Base-by-base conservation (phyloP, 2,888 invertebrate genomes). In the Chaitophorus viminalis region DNA sequence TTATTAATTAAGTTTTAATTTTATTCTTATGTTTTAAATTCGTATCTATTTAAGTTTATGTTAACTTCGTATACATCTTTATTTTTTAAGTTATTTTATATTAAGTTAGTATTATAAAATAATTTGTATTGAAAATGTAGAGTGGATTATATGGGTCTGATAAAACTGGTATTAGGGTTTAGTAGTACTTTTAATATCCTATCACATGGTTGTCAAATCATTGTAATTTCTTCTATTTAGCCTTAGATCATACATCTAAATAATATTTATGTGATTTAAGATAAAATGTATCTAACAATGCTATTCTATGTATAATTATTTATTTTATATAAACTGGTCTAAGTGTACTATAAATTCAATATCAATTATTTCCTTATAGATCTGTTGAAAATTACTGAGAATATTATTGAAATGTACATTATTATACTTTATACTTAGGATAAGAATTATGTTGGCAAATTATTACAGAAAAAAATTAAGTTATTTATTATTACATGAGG, bases 1-100 rank as follows among this genome's bases (percentile, higher is more conserved):
- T 60, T 83, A 29, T 33, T 83, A 60, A 75, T 65, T 54, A 39
- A 75, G 75, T 31, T 76, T 75, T 75, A 84, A 84, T 31, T 65
- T 75, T 74, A 76, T 52, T 75, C 39, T 60, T 31, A 75, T 84
- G 36, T 75, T 83, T 82, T 70, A 72, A 54, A 17, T 82, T 74
- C 75, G 21, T 83, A 75, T 76, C 31, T 31, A 25, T 76, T 46
- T 75, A 84, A 84, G 65, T 39, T 75, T 75, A 84, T 25, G n/a
- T 83, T 75, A 76, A 84, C 29, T 75, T 31, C 5, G 36, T 60
- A 65, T 75, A 39, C 60, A 39, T 39, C 8, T 84, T 36, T 68
- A 3, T 65, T 65, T n/a, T 65, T 76, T 39, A 46, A 46, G 46
- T 46, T 65, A 39, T 65, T 18, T 68, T 68, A 81, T 84, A 46